phyloP scores from a whole-genome alignment of 2,888 invertebrate genomes.

The Lycaena phlaeas region DNA sequence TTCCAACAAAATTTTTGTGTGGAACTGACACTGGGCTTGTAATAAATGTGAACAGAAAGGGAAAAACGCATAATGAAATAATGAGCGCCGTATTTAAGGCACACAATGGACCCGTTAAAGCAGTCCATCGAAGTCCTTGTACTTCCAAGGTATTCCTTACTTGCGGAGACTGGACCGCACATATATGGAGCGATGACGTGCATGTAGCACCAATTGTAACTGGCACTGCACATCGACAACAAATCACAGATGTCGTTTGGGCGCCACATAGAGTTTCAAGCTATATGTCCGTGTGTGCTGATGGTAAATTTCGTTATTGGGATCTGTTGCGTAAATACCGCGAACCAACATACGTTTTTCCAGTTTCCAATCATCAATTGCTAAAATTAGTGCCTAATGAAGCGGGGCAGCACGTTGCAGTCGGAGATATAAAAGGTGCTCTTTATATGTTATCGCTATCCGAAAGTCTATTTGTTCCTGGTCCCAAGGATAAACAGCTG shows the following conservation, averaged over 20 bases:
- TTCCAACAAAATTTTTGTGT: slow-evolving; percentile 71
- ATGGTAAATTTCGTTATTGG: slow-evolving; percentile 84
- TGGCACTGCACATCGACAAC: slow-evolving; percentile 30
- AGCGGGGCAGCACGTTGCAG: slow-evolving; percentile 70
- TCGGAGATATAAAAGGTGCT: slow-evolving; percentile 78
- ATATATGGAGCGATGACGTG: slow-evolving; percentile 79
- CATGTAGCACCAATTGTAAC: slow-evolving; percentile 44
- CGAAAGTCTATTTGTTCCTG: slow-evolving; percentile 75
- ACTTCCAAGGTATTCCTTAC: slow-evolving; percentile 78
- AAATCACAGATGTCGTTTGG: slow-evolving; percentile 38
- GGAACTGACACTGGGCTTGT: slow-evolving; percentile 45
- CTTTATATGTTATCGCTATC: slow-evolving; percentile 77
- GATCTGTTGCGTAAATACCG: slow-evolving; percentile 81
- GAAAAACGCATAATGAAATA: slow-evolving; percentile 74
- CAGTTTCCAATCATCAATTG: slow-evolving; percentile 66
- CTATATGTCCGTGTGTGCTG: slow-evolving; percentile 42
- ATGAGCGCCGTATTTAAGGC: slow-evolving; percentile 72
- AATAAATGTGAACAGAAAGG: slow-evolving; percentile 78
- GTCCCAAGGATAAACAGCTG: slow-evolving; percentile 78
- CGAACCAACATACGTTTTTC: slow-evolving; percentile 76
- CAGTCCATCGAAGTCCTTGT: slow-evolving; percentile 76
- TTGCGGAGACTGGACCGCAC: slow-evolving; percentile 76
- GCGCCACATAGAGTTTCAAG: slow-evolving; percentile 45
- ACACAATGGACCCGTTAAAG: slow-evolving; percentile 70
- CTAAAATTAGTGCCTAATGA: slow-evolving; percentile 77